Base-by-base conservation (phyloP, 2,797 vertebrate species). In the Takifugu ocellatus region DNA sequence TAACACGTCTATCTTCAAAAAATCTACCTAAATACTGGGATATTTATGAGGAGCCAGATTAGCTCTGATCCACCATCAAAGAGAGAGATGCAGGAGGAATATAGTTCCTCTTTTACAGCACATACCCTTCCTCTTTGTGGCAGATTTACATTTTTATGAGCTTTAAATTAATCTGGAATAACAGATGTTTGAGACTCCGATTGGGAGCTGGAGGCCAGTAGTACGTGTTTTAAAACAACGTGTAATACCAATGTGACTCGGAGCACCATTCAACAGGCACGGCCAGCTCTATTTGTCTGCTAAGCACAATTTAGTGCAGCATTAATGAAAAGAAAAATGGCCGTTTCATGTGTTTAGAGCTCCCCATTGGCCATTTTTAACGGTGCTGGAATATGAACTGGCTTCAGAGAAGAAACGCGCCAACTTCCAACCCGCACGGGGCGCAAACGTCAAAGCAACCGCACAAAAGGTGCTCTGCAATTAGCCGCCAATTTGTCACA, bases 401-500 rank as follows among this genome's bases (percentile, higher is more conserved):
- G n/a, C 6, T 45, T 21, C 16, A 24, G 24, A 59, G 49, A 53
- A 68, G 5, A 59, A 63, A 54, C n/a, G 49, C 47, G 21, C 57
- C 55, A 68, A 66, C 59, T 72, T 62, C 39, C 76, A 70, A 73
- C 66, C 21, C 62, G 75, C 66, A 63, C 77, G 58, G 70, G 51
- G 68, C 75, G 49, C 49, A 56, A 70, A 64, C 36, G 12, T 69
- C 73, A 84, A 72, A 78, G 54, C 55, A 60, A 74, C 64, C 68
- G 75, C 75, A 81, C 66, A 78, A 86, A 84, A 90, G 85, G 86
- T 89, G 81, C 75, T 87, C 84, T 89, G 82, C 83, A 91, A 90
- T 90, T 89, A 89, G 62, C 51, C 71, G 62, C 83, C 84, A 80
- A 90, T 92, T 91, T 56, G 81, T 90, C 86, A 90, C 81, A 83